Evolutionary conservation across 2,888 invertebrate genomes (phyloP), one percentile per base, ranked within the genome.

Genomic region (Belgica antarctica): DNA sequence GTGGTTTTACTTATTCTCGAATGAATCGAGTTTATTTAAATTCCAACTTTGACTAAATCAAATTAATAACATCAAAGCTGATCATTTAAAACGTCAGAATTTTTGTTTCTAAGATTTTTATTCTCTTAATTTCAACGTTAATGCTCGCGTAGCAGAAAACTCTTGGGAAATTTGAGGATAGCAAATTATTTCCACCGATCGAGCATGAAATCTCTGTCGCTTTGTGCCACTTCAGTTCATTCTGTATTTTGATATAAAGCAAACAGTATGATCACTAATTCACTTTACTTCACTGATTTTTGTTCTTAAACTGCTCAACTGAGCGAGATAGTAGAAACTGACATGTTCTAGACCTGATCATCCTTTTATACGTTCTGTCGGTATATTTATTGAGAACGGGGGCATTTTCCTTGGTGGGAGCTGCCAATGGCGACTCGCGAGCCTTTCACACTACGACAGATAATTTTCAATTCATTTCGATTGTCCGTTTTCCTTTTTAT

Each of bases 381-480:
- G 52, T 17, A 52, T 22, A 12, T 5, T 41, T 52, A 46, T 52
- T 52, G 17, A 52, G n/a, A n/a, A n/a, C n/a, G n/a, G n/a, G 52
- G 22, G 22, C 12, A 52, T 17, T 22, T 31, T 31, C 17, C 8
- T 8, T 22, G 52, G 52, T 52, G 52, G 52, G 17, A 52, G 17
- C 52, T 52, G 52, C 52, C 52, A 52, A 52, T 52, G 52, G 17
- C 5, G 22, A 52, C 7, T 52, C 52, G 52, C 22, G 8, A 41
- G 22, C 52, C 10, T 10, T 52, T 3, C 52, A 52, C 52, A 52
- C 22, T n/a, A 41, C 17, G 52, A 52, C 19, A 52, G 19, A 17
- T 22, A 22, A 22, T 52, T 41, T 52, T 52, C 52, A 52, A 52
- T 52, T 52, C 2, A 52, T 52, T 19, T 52, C 52, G 17, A 52